Percentiles rank a stretch among this genome's conserved stretches.
Conservation (phyloP, 2,113 vertebrate genomes). For the Stomatorhinus ivindoensis region DNA sequence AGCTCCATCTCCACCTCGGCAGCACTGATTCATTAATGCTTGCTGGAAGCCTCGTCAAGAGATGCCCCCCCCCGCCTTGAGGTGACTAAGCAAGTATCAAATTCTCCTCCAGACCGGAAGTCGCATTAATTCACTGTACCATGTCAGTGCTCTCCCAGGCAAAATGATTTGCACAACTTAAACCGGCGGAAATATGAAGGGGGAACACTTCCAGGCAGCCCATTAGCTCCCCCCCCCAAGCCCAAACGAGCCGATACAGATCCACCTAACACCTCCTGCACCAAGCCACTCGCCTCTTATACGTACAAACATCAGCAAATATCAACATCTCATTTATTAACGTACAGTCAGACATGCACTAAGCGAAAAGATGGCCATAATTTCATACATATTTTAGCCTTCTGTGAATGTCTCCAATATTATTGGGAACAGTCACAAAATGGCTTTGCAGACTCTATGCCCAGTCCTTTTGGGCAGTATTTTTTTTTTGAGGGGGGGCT, state of each 20-base stretch:
- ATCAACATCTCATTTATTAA: neutral
- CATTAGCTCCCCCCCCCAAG: slow-evolving; percentile 22
- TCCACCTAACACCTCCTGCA: neutral
- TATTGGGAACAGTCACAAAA: slow-evolving; percentile 74
- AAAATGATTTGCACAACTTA: slow-evolving; percentile 64
- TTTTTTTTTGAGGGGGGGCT: slow-evolving; percentile 59
- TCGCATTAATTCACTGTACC: slow-evolving; percentile 62
- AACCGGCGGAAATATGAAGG: slow-evolving; percentile 54
- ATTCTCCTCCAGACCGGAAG: slow-evolving; percentile 71
- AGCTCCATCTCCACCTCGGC: slow-evolving; percentile 38
- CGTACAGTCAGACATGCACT: neutral
- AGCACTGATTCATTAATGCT: slow-evolving; percentile 58
- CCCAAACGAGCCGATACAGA: neutral
- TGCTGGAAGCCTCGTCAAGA: slow-evolving; percentile 63
- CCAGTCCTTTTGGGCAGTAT: slow-evolving; percentile 51
- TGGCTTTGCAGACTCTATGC: slow-evolving; percentile 73
- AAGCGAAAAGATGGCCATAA: neutral
- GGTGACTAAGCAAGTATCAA: slow-evolving; percentile 65
- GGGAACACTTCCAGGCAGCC: slow-evolving; percentile 34
- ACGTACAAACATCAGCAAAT: neutral
- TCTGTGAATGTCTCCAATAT: slow-evolving; percentile 49
- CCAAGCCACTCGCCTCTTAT: neutral
- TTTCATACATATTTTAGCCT: neutral
- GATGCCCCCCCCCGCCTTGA: slow-evolving; percentile 41
- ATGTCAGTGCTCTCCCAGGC: slow-evolving; percentile 60